phyloP scores from a whole-genome alignment of 2,797 vertebrate genomes.

The Dermochelys coriacea region DNA sequence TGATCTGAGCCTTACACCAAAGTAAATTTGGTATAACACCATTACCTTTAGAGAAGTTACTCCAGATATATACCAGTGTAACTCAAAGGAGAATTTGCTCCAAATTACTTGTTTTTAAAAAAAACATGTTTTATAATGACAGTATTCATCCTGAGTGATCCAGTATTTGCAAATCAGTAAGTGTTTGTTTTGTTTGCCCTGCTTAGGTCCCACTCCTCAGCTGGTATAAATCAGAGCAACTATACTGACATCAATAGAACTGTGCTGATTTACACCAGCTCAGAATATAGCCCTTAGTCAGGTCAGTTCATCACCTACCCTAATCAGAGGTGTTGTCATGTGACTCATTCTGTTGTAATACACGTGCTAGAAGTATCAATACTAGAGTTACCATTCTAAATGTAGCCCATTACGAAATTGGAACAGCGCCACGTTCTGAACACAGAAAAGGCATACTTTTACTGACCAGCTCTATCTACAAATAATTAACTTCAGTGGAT shows the following conservation, averaged over 20 bases:
- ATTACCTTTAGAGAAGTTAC: background rate
- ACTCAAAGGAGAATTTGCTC: background rate
- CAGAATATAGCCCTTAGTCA: background rate
- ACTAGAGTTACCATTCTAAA: conserved; percentile 15
- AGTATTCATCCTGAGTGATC: conserved; percentile 37
- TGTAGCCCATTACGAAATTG: conserved; percentile 10
- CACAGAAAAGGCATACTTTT: background rate
- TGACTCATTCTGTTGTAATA: conserved; percentile 38
- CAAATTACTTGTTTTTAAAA: conserved; percentile 4
- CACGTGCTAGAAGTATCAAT: background rate
- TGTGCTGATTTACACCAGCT: background rate
- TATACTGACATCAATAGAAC: background rate
- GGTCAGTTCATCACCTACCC: conserved; percentile 5
- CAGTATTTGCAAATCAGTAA: conserved; percentile 12
- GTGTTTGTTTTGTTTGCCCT: background rate
- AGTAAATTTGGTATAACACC: background rate
- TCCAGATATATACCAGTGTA: background rate
- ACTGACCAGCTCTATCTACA: conserved; percentile 29
- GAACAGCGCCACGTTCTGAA: background rate
- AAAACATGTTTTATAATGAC: background rate
- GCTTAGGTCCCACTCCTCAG: background rate
- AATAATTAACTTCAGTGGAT: conserved; percentile 26
- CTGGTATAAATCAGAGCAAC: conserved; percentile 38
- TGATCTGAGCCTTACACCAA: background rate
- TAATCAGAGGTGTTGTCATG: conserved; percentile 14